Conservation (phyloP, 1,140 invertebrate species). For the Drosophila tristis region DNA sequence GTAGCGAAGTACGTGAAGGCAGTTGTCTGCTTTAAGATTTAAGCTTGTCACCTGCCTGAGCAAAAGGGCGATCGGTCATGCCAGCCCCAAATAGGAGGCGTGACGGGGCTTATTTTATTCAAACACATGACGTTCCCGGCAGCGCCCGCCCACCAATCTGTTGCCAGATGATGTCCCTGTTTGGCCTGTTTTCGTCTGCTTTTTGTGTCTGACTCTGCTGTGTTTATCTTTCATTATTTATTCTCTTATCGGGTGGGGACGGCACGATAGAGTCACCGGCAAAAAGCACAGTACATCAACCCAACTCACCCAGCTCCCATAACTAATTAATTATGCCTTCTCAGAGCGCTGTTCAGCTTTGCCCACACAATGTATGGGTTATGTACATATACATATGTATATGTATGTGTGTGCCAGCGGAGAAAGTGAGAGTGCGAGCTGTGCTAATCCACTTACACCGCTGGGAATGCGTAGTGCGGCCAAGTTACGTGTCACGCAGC, state of each 20-base stretch:
- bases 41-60: constrained; percentile 61
- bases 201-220: constrained; percentile 51
- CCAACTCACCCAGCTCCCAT: constrained; percentile 17
- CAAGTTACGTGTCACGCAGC: too few species aligned
- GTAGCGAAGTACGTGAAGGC: too few species aligned
- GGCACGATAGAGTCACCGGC: constrained; percentile 54
- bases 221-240: constrained; percentile 81
- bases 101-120: constrained; percentile 60
- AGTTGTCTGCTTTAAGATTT: constrained; percentile 57
- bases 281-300: constrained; percentile 46
- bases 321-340: constrained; percentile 68
- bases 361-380: constrained; percentile 33
- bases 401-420: neutral
- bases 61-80: constrained; percentile 10
- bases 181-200: constrained; percentile 46
- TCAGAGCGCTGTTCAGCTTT: constrained; percentile 36
- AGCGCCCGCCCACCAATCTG: neutral
- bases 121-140: constrained; percentile 59
- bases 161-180: constrained; percentile 32
- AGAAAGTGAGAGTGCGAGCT: neutral
- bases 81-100: constrained; percentile 11
- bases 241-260: constrained; percentile 60
- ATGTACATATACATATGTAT: neutral
- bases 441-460: constrained; percentile 40
- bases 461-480: constrained; percentile 15